A percentile compares a stretch with the other conserved stretches of the same genome.
These are phyloP conservation scores for Platalea minor DNA, from an alignment of 2,797 vertebrate genomes.

Conservation along the genomic window DNA sequence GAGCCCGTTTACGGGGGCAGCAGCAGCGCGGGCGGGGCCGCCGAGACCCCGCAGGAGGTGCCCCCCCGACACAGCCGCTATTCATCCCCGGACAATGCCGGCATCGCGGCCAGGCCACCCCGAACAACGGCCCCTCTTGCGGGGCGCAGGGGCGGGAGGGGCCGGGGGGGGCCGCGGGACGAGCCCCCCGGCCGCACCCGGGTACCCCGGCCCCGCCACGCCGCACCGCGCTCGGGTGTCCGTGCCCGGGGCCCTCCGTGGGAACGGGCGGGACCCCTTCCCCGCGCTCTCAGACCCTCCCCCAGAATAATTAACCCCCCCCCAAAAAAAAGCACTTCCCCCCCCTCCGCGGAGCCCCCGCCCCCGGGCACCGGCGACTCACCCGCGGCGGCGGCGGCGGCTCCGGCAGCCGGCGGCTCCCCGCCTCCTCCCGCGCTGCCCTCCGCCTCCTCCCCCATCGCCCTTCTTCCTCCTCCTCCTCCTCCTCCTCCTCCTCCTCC, in stretches of 20 bases:
- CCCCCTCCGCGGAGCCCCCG: background rate
- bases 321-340: background rate
- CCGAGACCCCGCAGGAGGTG: background rate
- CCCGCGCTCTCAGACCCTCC: background rate
- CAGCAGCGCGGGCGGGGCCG: background rate
- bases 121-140: background rate
- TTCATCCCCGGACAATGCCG: constrained; percentile 35
- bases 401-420: background rate
- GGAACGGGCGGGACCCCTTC: background rate
- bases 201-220: background rate
- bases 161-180: background rate
- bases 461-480: background rate
- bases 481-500: background rate
- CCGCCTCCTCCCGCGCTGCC: constrained; percentile 7
- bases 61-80: background rate
- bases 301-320: background rate
- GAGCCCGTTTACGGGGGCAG: background rate
- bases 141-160: background rate
- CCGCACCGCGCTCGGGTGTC: background rate
- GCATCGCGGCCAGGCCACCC: background rate
- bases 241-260: background rate
- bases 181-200: background rate
- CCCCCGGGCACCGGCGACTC: constrained; percentile 1
- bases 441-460: constrained; percentile 20
- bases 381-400: constrained; percentile 27